Percentiles rank a stretch among this genome's conserved stretches.
Evolutionary conservation across 2,888 invertebrate genomes (phyloP).

Genomic region (Ceramica pisi): DNA sequence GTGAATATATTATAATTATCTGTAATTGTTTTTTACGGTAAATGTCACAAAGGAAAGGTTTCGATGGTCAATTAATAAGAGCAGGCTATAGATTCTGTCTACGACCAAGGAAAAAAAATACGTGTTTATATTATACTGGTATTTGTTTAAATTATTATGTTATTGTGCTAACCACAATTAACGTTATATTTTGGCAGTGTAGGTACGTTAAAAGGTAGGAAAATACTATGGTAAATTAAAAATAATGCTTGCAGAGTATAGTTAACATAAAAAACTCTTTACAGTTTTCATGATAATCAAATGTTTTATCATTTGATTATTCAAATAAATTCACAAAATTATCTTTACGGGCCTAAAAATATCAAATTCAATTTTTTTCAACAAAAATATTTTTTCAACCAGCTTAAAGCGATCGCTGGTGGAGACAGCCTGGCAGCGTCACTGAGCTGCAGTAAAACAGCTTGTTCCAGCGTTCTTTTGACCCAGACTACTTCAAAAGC

Average conservation of each 20-base stretch:
- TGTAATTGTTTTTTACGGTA: neutral
- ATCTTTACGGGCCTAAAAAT: too few species aligned
- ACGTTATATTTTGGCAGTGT: too few species aligned
- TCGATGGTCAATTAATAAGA: neutral
- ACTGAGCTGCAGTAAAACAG: neutral
- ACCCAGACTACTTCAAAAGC: constrained; percentile 40
- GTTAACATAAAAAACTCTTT: too few species aligned
- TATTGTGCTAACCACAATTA: too few species aligned
- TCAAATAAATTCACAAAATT: too few species aligned
- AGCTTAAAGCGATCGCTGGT: neutral
- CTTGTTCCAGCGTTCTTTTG: constrained; percentile 24
- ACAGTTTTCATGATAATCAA: too few species aligned
- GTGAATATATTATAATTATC: neutral
- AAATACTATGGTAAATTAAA: too few species aligned
- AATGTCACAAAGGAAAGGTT: neutral
- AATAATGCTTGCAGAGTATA: too few species aligned
- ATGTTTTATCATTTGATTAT: too few species aligned
- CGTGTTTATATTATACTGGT: neutral
- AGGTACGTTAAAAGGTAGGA: too few species aligned
- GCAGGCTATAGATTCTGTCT: neutral
- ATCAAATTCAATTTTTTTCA: neutral
- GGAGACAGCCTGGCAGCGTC: constrained; percentile 12
- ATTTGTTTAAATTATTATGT: too few species aligned
- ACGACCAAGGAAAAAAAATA: neutral
- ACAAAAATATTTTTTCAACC: neutral